phyloP scores from a whole-genome alignment of 2,797 vertebrate genomes.

The Neostethus bicornis region DNA sequence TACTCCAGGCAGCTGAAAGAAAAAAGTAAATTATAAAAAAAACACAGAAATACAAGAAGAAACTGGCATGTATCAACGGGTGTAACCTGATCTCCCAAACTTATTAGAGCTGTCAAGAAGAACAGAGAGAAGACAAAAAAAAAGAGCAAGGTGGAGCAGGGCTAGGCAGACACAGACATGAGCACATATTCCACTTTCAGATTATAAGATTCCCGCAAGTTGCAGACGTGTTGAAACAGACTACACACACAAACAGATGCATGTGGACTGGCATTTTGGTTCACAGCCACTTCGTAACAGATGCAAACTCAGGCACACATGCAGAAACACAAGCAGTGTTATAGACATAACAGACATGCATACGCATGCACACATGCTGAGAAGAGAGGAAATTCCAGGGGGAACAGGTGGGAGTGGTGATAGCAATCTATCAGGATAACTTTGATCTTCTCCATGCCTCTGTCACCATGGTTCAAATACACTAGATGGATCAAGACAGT shows the following conservation, averaged over 20 bases:
- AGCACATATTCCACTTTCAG: conserved; percentile 81
- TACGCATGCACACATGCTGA: conserved; percentile 61
- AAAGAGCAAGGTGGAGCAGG: conserved; percentile 63
- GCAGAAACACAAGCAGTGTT: conserved; percentile 73
- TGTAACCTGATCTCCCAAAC: conserved; percentile 79
- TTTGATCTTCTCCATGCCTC: conserved; percentile 71
- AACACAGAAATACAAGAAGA: conserved; percentile 66
- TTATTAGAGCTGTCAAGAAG: conserved; percentile 81
- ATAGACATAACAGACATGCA: conserved; percentile 77
- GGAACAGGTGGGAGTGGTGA: conserved; percentile 81
- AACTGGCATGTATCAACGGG: conserved; percentile 66
- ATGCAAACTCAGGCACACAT: conserved; percentile 71
- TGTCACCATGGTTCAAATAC: conserved; percentile 59
- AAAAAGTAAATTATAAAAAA: conserved; percentile 58
- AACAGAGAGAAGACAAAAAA: conserved; percentile 44
- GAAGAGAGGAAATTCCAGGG: conserved; percentile 75
- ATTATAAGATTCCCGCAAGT: conserved; percentile 84
- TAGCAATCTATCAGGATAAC: conserved; percentile 75
- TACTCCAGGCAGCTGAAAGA: conserved; percentile 54
- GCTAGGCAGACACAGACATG: conserved; percentile 80
- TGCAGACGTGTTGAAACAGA: conserved; percentile 80
- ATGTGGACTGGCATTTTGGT: conserved; percentile 52
- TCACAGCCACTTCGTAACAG: conserved; percentile 65
- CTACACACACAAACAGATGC: conserved; percentile 53
- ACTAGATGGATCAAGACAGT: conserved; percentile 44